Base-by-base conservation (phyloP, 2,888 invertebrate species). In the Harpalus rufipes region DNA sequence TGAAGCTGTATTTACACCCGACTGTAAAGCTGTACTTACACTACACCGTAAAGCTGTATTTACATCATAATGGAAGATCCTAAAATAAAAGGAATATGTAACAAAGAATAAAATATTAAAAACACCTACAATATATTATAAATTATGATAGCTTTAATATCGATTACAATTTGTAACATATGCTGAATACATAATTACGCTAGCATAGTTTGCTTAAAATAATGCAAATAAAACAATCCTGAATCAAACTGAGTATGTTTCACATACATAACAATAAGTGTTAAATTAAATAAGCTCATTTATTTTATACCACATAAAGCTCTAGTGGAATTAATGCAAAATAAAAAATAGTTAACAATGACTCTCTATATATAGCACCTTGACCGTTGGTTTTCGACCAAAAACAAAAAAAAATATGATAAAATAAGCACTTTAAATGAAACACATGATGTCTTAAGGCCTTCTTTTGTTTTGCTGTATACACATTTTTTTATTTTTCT, bases 331-430 rank as follows among this genome's bases (percentile, higher is more conserved):
- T 80, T 80, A 85, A 85, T 72, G 79, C 79, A 84, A 85, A 85
- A 85, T 85, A 85, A 85, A 85, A 85, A 85, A 68, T 85, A 85
- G 80, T 85, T 85, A 85, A 85, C 85, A 85, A 85, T 85, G 80
- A 72, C 85, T 85, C 21, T 79, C 80, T 85, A 12, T 79, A 78
- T 79, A 78, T 84, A 85, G 85, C 85, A 85, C 85, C 85, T 85
- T 85, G 85, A 85, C 85, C 85, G 68, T 65, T 78, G 68, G 68
- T 80, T 63, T 68, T 68, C 83, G 76, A 83, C 74, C 74, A 83
- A 83, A 81, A 81, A 82, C 68, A 82, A 82, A 82, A 25, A 84
- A 76, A 25, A 84, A 84, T 61, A 84, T 59, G 74, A 18, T 78
- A 85, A 84, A 41, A 68, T 80, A 85, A 85, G 85, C 85, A 85